phyloP scores from a whole-genome alignment of 2,797 vertebrate genomes.

The Nyctibius grandis region DNA sequence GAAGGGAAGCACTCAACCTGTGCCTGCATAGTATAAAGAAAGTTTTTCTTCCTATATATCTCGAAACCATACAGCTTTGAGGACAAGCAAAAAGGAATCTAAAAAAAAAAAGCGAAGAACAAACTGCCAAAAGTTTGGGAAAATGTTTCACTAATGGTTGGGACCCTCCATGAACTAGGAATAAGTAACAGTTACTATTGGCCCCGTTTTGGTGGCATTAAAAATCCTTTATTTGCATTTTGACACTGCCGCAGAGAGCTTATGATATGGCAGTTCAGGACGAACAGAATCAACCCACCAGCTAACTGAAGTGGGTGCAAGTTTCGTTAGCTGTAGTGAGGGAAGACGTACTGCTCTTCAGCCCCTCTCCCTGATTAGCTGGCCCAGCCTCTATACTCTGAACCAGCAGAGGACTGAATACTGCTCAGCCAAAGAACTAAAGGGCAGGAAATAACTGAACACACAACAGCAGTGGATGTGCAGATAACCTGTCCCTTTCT shows the following conservation, averaged over 20 bases:
- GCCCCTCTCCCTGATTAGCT: neutral
- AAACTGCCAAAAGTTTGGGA: neutral
- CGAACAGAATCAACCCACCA: neutral
- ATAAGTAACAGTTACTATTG: neutral
- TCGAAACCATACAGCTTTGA: neutral
- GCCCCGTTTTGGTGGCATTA: neutral
- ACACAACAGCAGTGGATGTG: neutral
- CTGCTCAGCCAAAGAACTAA: neutral
- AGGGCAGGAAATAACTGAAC: neutral
- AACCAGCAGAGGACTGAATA: neutral
- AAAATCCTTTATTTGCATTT: neutral
- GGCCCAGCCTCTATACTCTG: neutral
- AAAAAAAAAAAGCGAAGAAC: neutral
- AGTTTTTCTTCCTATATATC: neutral
- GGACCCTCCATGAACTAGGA: neutral
- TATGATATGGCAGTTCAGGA: neutral
- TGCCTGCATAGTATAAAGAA: fast-evolving
- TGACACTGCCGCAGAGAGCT: neutral
- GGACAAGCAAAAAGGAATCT: neutral
- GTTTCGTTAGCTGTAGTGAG: fast-evolving
- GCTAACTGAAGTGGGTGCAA: neutral
- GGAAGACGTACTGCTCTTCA: neutral
- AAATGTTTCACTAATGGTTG: neutral
- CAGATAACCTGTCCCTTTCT: neutral
- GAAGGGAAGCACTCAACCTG: neutral